Evolutionary conservation across 2,888 invertebrate species (phyloP).

Genomic region (Linnaemya tessellans): DNA sequence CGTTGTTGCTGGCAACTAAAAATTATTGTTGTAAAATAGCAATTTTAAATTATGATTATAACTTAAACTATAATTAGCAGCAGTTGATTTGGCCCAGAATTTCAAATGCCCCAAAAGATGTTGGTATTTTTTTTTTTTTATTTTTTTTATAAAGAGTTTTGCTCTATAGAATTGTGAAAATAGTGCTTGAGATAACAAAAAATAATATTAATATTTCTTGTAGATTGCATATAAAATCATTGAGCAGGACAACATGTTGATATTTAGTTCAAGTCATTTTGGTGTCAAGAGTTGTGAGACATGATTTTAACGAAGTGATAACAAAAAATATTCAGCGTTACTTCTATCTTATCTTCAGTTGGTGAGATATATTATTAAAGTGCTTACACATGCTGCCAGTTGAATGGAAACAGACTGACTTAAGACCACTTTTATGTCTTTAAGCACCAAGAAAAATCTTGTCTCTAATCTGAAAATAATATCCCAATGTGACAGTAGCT

Average conservation of each 20-base stretch:
- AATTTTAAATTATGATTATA: slow-evolving; percentile 63
- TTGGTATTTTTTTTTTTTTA: not conserved
- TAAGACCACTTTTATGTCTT: too few species aligned
- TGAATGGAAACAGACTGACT: too few species aligned
- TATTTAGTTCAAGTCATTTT: not conserved
- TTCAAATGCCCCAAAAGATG: slow-evolving; percentile 8
- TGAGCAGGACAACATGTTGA: not conserved
- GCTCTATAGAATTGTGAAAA: not conserved
- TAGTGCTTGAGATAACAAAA: not conserved
- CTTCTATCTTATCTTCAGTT: too few species aligned
- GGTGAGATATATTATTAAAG: too few species aligned
- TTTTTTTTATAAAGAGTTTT: not conserved
- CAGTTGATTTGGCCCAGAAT: slow-evolving; percentile 65
- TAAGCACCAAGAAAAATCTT: too few species aligned
- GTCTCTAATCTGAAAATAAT: too few species aligned
- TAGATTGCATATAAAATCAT: not conserved
- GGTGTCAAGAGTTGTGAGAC: not conserved
- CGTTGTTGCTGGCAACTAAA: slow-evolving; percentile 5
- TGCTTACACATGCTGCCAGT: too few species aligned
- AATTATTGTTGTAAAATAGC: slow-evolving; percentile 49
- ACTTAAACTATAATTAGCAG: slow-evolving; percentile 64
- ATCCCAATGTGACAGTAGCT: too few species aligned
- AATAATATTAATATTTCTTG: not conserved
- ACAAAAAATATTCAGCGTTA: too few species aligned
- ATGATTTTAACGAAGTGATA: not conserved